Evolutionary conservation across 2,888 invertebrate genomes (phyloP).

Genomic region (Agonopterix arenella): DNA sequence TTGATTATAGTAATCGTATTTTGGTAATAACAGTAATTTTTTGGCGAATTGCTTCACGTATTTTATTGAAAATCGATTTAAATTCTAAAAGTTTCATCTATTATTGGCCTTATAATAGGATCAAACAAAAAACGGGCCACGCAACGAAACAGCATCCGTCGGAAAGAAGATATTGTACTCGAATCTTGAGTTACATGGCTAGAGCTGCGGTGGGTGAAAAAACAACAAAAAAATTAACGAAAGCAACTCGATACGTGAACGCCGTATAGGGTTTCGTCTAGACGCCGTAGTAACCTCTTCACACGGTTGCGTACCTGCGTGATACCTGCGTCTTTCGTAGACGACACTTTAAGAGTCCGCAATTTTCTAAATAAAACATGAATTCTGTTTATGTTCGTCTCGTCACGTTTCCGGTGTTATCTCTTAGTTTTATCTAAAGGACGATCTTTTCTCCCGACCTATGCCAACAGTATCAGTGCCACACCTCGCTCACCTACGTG

Average conservation of each 20-base stretch:
- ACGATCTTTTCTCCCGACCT: conserved; percentile 51
- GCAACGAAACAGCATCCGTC: conserved; percentile 35
- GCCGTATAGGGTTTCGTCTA: conserved; percentile 60
- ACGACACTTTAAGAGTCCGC: neutral
- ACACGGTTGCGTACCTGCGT: conserved; percentile 22
- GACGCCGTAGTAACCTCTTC: conserved; percentile 45
- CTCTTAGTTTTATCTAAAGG: conserved; percentile 43
- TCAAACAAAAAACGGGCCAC: conserved; percentile 9
- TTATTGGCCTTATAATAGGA: neutral
- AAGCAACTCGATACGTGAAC: conserved; percentile 49
- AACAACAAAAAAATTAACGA: conserved; percentile 36
- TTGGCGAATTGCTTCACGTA: conserved; percentile 5
- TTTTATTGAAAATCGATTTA: neutral
- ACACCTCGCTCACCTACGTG: conserved; percentile 48
- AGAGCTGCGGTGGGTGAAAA: conserved; percentile 52
- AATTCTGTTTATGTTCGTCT: conserved; percentile 7
- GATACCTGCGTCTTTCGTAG: neutral
- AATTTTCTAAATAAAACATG: conserved; percentile 11
- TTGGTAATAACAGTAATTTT: conserved; percentile 19
- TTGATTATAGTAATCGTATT: conserved; percentile 18
- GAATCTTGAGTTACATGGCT: conserved; percentile 53
- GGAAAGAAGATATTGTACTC: conserved; percentile 49
- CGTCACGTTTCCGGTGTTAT: conserved; percentile 43
- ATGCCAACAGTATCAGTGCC: conserved; percentile 56
- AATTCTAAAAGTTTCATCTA: neutral